Evolutionary conservation across 2,888 invertebrate genomes (phyloP).

Genomic region (Bugulina stolonifera): DNA sequence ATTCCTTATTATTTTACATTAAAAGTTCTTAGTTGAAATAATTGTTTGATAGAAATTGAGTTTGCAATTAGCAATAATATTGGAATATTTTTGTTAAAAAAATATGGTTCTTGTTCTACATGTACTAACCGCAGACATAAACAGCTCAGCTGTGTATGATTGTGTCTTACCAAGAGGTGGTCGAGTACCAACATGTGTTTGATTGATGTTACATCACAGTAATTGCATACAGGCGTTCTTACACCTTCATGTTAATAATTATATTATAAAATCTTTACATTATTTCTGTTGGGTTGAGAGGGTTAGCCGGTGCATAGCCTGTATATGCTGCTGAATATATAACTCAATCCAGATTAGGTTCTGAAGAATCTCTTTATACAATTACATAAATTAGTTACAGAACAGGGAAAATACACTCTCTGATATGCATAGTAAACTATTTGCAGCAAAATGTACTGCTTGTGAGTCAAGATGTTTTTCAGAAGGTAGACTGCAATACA

Average conservation of each 20-base stretch:
- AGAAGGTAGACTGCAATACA: no score
- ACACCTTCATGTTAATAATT: constrained; percentile 9
- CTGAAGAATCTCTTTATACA: background rate
- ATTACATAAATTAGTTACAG: constrained; percentile 16
- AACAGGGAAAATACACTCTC: background rate
- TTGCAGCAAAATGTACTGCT: no score
- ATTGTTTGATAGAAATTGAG: no score
- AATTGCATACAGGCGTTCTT: background rate
- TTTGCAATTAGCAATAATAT: no score
- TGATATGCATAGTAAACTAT: no score
- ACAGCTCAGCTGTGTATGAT: background rate
- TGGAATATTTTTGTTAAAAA: no score
- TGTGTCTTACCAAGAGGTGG: background rate
- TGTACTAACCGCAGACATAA: no score
- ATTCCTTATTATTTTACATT: no score
- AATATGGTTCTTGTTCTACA: no score
- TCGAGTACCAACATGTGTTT: constrained; percentile 19
- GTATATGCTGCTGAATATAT: background rate
- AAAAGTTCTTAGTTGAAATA: no score
- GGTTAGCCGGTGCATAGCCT: constrained; percentile 2
- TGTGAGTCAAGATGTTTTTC: no score
- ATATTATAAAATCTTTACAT: background rate
- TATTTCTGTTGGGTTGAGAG: background rate
- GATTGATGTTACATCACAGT: constrained; percentile 24
- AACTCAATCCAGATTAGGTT: background rate